These are phyloP conservation scores for Bugula neritina DNA, from an alignment of 2,888 invertebrate genomes.

Conservation along the genomic window DNA sequence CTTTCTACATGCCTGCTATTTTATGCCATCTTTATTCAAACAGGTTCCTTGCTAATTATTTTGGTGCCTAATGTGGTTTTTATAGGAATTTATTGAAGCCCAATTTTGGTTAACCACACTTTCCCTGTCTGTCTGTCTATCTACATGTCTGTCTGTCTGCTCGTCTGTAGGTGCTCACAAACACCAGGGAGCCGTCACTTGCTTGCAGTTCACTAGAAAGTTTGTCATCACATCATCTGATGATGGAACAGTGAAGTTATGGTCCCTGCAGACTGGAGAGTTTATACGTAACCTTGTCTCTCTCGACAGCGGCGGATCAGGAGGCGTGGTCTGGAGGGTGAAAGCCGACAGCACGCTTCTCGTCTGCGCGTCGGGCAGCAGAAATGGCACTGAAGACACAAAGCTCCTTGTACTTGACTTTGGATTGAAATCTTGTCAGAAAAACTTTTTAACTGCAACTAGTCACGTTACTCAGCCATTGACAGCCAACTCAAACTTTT, in stretches of 20 bases:
- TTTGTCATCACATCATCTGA: constrained; percentile 98
- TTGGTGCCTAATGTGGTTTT: too few species aligned
- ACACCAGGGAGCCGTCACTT: constrained; percentile 96
- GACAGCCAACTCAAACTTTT: background rate
- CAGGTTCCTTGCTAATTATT: too few species aligned
- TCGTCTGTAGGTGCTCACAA: constrained; percentile 84
- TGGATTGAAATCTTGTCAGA: constrained; percentile 62
- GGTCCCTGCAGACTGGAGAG: constrained; percentile 90
- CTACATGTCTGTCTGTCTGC: too few species aligned
- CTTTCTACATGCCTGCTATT: too few species aligned
- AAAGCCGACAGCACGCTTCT: constrained; percentile 89
- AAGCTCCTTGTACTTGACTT: constrained; percentile 95
- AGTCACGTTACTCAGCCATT: background rate
- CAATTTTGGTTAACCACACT: too few species aligned
- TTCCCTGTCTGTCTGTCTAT: too few species aligned
- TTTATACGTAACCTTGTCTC: constrained; percentile 93
- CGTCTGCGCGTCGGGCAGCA: constrained; percentile 95
- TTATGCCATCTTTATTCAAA: too few species aligned
- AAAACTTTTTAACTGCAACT: background rate
- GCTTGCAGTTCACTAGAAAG: constrained; percentile 85
- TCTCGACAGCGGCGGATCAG: constrained; percentile 87
- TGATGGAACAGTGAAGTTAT: constrained; percentile 97
- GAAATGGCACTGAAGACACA: constrained; percentile 98
- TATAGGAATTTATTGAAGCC: too few species aligned
- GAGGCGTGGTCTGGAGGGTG: constrained; percentile 98